phyloP scores from a whole-genome alignment of 1,140 invertebrate genomes.

The Achroia grisella region DNA sequence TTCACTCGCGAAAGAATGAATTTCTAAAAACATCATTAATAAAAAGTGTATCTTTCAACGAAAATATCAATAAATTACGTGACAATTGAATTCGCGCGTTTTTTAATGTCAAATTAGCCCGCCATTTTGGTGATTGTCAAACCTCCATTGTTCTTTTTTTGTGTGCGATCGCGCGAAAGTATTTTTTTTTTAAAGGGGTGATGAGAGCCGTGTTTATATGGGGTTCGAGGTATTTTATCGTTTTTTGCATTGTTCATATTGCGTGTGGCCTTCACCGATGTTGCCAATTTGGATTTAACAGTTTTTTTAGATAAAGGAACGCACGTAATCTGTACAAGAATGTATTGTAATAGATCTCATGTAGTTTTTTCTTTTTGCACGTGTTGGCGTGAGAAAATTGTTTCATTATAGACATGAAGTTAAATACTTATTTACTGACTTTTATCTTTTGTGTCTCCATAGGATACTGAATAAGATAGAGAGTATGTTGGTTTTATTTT shows the following conservation, averaged over 20 bases:
- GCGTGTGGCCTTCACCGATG: slow-evolving; percentile 3
- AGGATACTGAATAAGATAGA: too few species aligned
- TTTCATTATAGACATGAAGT: not conserved
- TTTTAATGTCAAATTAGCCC: slow-evolving; percentile 66
- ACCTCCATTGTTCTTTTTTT: slow-evolving; percentile 3
- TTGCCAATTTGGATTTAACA: slow-evolving; percentile 4
- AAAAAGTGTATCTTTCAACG: slow-evolving; percentile 35
- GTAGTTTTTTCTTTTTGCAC: slow-evolving; percentile 2
- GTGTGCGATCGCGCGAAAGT: not conserved
- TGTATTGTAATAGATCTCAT: not conserved
- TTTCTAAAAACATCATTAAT: slow-evolving; percentile 56
- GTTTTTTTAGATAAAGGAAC: slow-evolving; percentile 3
- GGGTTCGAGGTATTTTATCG: slow-evolving; percentile 4
- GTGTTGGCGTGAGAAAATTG: slow-evolving; percentile 3
- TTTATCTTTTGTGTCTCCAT: too few species aligned
- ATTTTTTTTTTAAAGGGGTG: slow-evolving; percentile 4
- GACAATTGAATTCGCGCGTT: slow-evolving; percentile 62
- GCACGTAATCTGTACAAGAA: slow-evolving; percentile 5
- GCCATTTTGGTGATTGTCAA: slow-evolving; percentile 8
- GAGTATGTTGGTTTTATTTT: too few species aligned
- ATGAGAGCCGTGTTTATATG: slow-evolving; percentile 4
- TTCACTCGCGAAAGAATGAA: slow-evolving; percentile 38
- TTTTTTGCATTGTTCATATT: slow-evolving; percentile 3
- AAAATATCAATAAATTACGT: slow-evolving; percentile 64
- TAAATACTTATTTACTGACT: too few species aligned